Percentiles rank a stretch among this genome's conserved stretches.
phyloP scores from a whole-genome alignment of 1,140 invertebrate species.

The Triops cancriformis region DNA sequence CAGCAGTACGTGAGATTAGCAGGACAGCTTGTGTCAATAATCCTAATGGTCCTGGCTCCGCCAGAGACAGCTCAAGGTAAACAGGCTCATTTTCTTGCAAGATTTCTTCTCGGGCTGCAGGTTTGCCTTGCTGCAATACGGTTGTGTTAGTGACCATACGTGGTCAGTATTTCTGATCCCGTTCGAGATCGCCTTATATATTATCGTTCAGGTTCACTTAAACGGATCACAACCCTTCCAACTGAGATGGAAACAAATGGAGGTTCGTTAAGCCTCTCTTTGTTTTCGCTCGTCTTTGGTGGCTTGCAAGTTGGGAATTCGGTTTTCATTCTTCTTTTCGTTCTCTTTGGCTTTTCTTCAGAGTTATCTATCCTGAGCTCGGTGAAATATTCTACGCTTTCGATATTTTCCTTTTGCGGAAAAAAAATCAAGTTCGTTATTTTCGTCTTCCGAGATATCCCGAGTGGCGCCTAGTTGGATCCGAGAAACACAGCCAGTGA shows the following conservation, averaged over 20 bases:
- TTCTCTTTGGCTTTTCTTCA: neutral
- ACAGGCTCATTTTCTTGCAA: neutral
- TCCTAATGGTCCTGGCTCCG: neutral
- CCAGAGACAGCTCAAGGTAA: neutral
- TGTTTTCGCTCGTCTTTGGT: neutral
- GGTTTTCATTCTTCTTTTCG: neutral
- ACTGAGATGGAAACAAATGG: constrained; percentile 5
- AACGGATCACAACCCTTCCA: neutral
- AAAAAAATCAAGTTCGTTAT: too few species aligned
- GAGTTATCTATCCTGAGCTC: too few species aligned
- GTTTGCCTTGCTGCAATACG: neutral
- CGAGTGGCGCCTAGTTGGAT: too few species aligned
- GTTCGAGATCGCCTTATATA: neutral
- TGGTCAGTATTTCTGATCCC: neutral
- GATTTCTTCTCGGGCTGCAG: neutral
- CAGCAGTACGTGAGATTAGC: neutral
- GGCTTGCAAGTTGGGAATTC: neutral
- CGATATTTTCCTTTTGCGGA: too few species aligned
- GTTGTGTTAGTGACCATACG: neutral
- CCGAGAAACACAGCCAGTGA: too few species aligned
- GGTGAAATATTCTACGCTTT: too few species aligned
- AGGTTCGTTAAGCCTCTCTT: neutral
- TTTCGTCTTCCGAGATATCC: too few species aligned
- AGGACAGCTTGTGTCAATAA: constrained; percentile 9
- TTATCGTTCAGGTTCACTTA: neutral